Conservation (phyloP, 2,113 vertebrate genomes). For the Microcebus murinus region DNA sequence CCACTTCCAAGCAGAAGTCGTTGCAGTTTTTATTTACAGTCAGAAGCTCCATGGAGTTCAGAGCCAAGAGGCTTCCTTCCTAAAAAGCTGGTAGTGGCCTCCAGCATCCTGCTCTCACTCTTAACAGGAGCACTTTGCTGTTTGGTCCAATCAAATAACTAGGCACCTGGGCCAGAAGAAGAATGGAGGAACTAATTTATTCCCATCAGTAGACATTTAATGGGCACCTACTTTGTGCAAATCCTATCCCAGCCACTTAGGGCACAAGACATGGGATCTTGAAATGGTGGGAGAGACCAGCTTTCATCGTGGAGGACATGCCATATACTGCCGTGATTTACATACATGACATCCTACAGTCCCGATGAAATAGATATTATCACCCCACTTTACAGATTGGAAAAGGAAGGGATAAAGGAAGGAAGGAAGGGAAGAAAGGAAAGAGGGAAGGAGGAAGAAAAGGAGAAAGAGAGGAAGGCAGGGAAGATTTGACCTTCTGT, state of each 20-base stretch:
- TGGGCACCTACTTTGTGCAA: not conserved
- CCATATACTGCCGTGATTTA: not conserved
- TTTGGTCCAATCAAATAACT: not conserved
- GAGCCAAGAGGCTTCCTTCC: constrained; percentile 76
- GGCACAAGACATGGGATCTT: not conserved
- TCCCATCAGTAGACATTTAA: not conserved
- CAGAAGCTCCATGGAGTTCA: constrained; percentile 71
- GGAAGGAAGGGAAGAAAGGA: not conserved
- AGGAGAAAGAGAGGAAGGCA: not conserved
- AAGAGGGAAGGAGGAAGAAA: too few species aligned
- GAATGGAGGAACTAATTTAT: not conserved
- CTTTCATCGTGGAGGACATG: not conserved
- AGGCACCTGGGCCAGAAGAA: not conserved
- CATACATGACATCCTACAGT: not conserved
- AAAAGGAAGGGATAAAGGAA: not conserved
- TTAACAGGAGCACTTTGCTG: not conserved
- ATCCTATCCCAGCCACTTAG: not conserved
- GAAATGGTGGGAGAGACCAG: not conserved
- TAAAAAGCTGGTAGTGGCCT: constrained; percentile 62
- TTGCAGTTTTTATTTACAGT: constrained; percentile 83
- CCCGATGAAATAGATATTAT: not conserved
- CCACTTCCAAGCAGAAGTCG: constrained; percentile 85
- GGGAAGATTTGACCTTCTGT: not conserved
- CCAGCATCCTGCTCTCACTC: not conserved
- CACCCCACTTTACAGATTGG: not conserved